Evolutionary conservation across 1,140 invertebrate species (phyloP), one percentile per base, ranked within the genome.

Genomic region (Caerostris darwini): DNA sequence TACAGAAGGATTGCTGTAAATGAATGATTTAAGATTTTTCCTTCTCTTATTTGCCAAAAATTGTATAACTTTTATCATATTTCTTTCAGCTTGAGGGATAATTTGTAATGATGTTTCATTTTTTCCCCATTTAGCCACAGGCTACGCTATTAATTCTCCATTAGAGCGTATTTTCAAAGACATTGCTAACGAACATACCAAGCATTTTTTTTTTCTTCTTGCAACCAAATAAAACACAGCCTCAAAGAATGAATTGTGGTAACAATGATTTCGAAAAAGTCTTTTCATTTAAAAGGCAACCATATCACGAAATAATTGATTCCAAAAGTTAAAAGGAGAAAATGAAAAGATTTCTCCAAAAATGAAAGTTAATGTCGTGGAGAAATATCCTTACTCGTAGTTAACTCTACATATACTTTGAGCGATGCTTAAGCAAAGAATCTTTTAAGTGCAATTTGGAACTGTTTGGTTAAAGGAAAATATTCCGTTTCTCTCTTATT

Each of bases 351-450:
- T 77, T 53, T 10, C 4, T 5, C 19, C 34, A 0, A 14, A 34
- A 77, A 77, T 77, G 71, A 77, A 77, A 77, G 71, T 77, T 77
- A 77, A 77, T 77, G 71, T 77, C 71, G 8, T 77, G 8, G 71
- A 77, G 71, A 77, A 53, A 53, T 19, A 34, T 14, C 7, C 71
- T 12, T 34, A 50, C 53, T 77, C 50, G 34, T 8, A 50, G 71
- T 17, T 50, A 34, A 34, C 34, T 34, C 19, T 4, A 50, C 8
- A 19, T 77, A 53, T 10, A 12, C 14, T 50, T 34, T 53, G 61
- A 64, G 17, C 61, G 17, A 64, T 64, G 5, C 61, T 77, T 77
- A 10, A 50, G 50, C 10, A 50, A 53, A 12, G 71, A 77, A 50
- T 77, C 71, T 53, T 77, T 77, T 77, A 77, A 77, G 71, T 50